Base-by-base conservation (phyloP, 2,888 invertebrate species). In the Stenchaetothrips biformis region DNA sequence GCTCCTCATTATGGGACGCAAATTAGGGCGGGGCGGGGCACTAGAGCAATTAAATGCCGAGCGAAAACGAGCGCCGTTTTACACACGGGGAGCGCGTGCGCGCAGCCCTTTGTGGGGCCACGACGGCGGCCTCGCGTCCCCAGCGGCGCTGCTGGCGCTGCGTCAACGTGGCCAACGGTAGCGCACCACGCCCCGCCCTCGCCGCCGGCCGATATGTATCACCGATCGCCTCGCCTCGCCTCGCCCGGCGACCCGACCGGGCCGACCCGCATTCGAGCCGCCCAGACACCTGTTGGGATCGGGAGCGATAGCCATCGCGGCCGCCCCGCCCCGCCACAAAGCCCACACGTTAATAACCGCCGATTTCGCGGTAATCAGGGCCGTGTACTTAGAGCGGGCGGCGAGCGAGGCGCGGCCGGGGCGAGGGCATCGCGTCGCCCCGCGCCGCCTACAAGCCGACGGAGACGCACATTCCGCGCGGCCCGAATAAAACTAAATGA, bases 131-230 rank as follows among this genome's bases (percentile, higher is more conserved):
- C 37, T 37, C 37, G 37, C 4, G 37, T 37, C 37, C 85, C 84
- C 86, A 86, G 85, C 84, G 85, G 85, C 87, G 87, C 88, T 86
- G 85, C 86, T 85, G 83, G 85, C 85, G 85, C 84, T 85, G 85
- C 85, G 86, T 83, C 83, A 85, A 85, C 85, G 82, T 82, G 47
- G 83, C 85, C 86, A 86, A 85, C 86, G 87, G 86, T 84, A 84
- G 79, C 78, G 80, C 85, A 86, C 86, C 86, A 6, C 67, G 11
- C 67, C 67, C 21, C 67, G 67, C 67, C 67, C 67, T 74, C 7
- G 21, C 67, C 67, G 67, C 67, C 21, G 67, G 67, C 59, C 67
- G 25, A 6, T 25, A 74, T 74, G 67, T 74, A 74, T 74, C 67
- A 74, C 67, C 25, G 67, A 25, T 21, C 67, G 11, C 25, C 6